Base-by-base conservation (phyloP, 2,797 vertebrate species). In the Sebastes reedi region DNA sequence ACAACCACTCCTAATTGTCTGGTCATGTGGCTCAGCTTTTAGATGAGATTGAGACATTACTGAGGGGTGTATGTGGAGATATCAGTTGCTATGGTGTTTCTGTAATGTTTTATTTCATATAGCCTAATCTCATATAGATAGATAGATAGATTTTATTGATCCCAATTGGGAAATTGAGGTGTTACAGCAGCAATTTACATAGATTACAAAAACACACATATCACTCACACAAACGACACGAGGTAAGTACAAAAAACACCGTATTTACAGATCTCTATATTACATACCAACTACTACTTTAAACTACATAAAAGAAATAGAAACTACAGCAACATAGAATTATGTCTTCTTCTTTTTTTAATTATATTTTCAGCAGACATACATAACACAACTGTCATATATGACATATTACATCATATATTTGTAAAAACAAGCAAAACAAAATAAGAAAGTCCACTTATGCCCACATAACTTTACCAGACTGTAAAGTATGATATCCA, bases 1-100 rank as follows among this genome's bases (percentile, higher is more conserved):
- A 90, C 77, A 90, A 71, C 12, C 10, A 8, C 72, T 75, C 50
- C 30, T 65, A 39, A 61, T 20, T 73, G 75, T 83, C 79, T 67
- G 74, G 24, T 67, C 61, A 69, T 67, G 72, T 76, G 79, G 60
- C 70, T 75, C 61, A 64, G 69, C 25, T 71, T 71, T 68, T 34
- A 70, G 27, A 54, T 75, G 14, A 77, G 59, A 75, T 80, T 72
- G n/a, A 66, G 27, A 56, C 58, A 39, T 61, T 50, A 52, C 61
- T 73, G 62, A 68, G 67, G 54, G 16, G 22, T 75, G 58, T 77
- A 36, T 77, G 55, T 80, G 34, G 32, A 72, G 24, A 70, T 71
- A n/a, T 82, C 18, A 54, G 66, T 74, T 72, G 29, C 56, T 30
- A 52, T 65, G 34, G 13, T 9, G n/a, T 27, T 73, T 52, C 27